Base-by-base conservation (phyloP, 2,888 invertebrate species). In the Thymelicus lineola region DNA sequence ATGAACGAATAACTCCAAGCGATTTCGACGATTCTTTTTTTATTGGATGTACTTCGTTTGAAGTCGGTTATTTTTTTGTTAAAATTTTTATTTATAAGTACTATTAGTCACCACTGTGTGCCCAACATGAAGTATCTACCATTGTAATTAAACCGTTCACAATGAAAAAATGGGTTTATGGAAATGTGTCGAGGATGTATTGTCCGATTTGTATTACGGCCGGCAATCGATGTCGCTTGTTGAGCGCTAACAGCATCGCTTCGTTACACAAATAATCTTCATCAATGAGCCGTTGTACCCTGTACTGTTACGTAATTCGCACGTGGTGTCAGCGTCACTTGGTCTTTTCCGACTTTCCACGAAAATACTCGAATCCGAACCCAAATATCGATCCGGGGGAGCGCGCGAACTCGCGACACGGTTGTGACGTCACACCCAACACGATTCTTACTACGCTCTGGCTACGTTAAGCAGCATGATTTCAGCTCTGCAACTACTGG, bases 241-340 rank as follows among this genome's bases (percentile, higher is more conserved):
- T 81, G 80, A 80, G 77, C 78, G 75, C 76, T 79, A 71, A 75
- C 73, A 73, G 75, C 75, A 84, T 76, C 80, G 50, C 57, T 75
- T 65, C 79, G 81, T 81, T 79, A 82, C 82, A 86, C 85, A 87
- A 89, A 89, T 88, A 88, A 89, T 87, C 86, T 87, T 87, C 82
- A 87, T 93, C 92, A 93, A 93, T 92, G 92, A 91, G 87, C 75
- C 74, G 77, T 89, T 86, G 88, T 89, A 85, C 80, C 84, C 77
- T 81, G 79, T 75, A 71, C 66, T 75, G 82, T 93, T 93, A 88
- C 90, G 89, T 90, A 93, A 93, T 79, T 74, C 83, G 86, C 92
- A 92, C 92, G 91, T 92, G 92, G 89, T 81, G 75, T 71, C 83
- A 79, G 80, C 86, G 80, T 82, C 85, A 84, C 78, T 85, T 84